These are phyloP conservation scores for Syrphus vitripennis DNA, from an alignment of 2,888 invertebrate species.

Conservation along the genomic window DNA sequence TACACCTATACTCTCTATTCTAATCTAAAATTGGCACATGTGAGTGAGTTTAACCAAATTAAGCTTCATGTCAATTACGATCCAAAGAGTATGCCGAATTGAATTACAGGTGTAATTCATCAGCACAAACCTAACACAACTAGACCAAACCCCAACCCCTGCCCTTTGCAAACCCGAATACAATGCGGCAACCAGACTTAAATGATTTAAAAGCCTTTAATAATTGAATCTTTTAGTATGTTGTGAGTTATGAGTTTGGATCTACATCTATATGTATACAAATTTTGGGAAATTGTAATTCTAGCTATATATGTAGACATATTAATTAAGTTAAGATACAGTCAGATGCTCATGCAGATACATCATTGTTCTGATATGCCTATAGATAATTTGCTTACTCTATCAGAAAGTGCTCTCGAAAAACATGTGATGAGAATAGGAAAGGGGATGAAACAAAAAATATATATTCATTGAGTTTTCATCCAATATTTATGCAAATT, in stretches of 20 bases:
- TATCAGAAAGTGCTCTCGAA: conserved; percentile 31
- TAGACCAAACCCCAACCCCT: background rate
- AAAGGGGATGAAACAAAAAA: background rate
- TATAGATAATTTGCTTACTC: conserved; percentile 57
- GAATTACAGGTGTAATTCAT: conserved; percentile 70
- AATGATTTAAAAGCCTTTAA: conserved; percentile 69
- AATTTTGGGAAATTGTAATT: conserved; percentile 53
- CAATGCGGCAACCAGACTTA: conserved; percentile 61
- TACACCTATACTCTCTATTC: background rate
- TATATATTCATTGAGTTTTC: conserved; percentile 14
- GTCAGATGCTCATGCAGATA: conserved; percentile 60
- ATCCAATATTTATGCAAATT: conserved; percentile 71
- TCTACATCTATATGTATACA: background rate
- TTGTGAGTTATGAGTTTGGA: background rate
- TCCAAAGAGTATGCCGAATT: conserved; percentile 60
- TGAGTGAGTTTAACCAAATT: conserved; percentile 62
- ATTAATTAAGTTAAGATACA: conserved; percentile 71
- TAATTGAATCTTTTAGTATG: conserved; percentile 61
- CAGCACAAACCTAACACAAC: conserved; percentile 35
- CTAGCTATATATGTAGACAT: conserved; percentile 10
- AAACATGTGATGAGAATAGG: background rate
- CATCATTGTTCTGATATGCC: conserved; percentile 44
- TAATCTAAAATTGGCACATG: conserved; percentile 21
- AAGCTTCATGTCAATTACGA: conserved; percentile 65
- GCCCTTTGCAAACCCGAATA: conserved; percentile 27